Conservation (phyloP, 1,140 invertebrate genomes). For the Aleiodes sp. region DNA sequence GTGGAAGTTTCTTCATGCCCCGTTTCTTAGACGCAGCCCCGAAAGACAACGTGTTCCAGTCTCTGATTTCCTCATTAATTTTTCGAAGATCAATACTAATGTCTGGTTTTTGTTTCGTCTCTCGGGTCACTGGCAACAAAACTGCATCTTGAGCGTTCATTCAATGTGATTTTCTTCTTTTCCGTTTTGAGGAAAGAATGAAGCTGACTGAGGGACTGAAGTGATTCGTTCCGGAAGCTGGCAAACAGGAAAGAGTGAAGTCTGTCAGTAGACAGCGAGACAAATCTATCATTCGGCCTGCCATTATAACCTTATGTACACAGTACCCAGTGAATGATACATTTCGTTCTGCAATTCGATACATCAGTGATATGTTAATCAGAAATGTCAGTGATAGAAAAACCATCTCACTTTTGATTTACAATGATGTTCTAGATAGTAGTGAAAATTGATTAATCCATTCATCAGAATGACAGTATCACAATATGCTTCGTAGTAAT, state of each 20-base stretch:
- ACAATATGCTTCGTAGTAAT: neutral
- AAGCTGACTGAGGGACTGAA: neutral
- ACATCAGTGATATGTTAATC: neutral
- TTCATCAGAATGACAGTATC: neutral
- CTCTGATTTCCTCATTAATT: slow-evolving; percentile 60
- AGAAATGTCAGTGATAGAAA: neutral
- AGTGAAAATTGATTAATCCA: neutral
- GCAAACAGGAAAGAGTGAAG: neutral
- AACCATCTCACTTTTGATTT: too few species aligned
- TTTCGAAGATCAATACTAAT: slow-evolving; percentile 56
- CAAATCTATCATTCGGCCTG: slow-evolving; percentile 14
- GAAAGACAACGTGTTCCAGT: slow-evolving; percentile 48
- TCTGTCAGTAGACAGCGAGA: neutral
- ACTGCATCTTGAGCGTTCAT: slow-evolving; percentile 1
- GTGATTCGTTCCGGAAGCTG: slow-evolving; percentile 31
- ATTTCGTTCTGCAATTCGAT: neutral
- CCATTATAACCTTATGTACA: neutral
- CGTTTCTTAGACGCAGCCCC: slow-evolving; percentile 36
- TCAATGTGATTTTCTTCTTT: slow-evolving; percentile 13
- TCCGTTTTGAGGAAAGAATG: neutral
- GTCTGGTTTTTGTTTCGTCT: slow-evolving; percentile 30
- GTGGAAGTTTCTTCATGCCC: slow-evolving; percentile 46
- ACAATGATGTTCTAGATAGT: too few species aligned
- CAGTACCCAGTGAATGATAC: neutral
- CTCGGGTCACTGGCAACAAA: neutral